Base-by-base conservation (phyloP, 92 coral and sea anemone genomes). In the Muricea muricata region DNA sequence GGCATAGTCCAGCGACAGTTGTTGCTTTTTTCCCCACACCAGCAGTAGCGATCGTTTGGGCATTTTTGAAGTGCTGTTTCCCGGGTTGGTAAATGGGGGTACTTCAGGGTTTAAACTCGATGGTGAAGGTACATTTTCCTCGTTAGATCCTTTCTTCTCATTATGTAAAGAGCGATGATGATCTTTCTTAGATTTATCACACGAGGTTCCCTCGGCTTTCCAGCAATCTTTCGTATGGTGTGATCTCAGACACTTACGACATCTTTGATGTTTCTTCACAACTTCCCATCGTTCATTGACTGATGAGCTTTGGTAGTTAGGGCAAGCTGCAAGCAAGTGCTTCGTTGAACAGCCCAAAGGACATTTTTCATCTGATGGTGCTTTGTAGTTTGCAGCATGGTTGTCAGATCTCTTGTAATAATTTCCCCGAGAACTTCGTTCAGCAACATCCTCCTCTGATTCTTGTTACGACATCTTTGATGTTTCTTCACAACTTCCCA, bases 281-380 rank as follows among this genome's bases (percentile, higher is more conserved):
- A 87, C 54, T 0, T 92, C 84, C 94, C 91, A 89, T 25, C 89
- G 65, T 78, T 91, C 90, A 52, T 74, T 66, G 8, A 91, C 80
- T 25, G 91, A 73, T 31, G 90, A 89, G 63, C 65, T 40, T 65
- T 86, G 93, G 71, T 77, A 89, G 37, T 65, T 54, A 28, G 91
- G 91, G 25, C 92, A 92, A 67, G 92, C 86, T 1, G 85, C 75
- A 2, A 89, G 88, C 66, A 79, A 82, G 40, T 90, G 92, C 56
- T 84, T 89, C 29, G 84, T 17, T 24, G 50, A 29, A 58, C 93
- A 92, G 21, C 95, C 91, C 73, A 89, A 86, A 7, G 85, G 82
- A 46, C 94, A 87, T n/a, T 73, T 4, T 21, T 68, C 84, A 10
- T 87, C 82, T 28, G 83, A 81, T 0, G 85, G 1, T 47, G 15